A percentile compares a stretch with the other conserved stretches of the same genome.
phyloP scores from a whole-genome alignment of 2,797 vertebrate species.

The Pteropus rufus region DNA sequence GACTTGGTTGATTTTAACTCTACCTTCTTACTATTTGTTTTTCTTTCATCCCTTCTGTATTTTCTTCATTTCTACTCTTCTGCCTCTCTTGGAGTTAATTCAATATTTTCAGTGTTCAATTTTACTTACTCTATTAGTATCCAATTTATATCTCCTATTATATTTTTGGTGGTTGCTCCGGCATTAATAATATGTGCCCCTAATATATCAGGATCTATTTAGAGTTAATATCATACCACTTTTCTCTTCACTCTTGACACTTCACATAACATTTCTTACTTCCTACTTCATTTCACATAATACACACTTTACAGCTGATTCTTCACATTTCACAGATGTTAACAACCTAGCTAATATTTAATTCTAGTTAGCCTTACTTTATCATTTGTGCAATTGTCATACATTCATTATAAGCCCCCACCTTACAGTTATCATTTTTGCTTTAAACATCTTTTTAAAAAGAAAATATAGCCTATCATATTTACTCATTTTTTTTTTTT shows the following conservation, averaged over 20 bases:
- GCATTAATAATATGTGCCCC: neutral
- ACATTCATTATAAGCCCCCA: neutral
- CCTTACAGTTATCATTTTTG: neutral
- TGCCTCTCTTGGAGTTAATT: neutral
- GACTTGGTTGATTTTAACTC: neutral
- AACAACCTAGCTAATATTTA: neutral
- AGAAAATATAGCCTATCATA: neutral
- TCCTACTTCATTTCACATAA: neutral
- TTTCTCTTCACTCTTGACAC: neutral
- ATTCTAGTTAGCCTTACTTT: neutral
- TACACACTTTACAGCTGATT: neutral
- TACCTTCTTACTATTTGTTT: neutral
- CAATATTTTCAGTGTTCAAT: neutral
- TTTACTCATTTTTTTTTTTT: neutral
- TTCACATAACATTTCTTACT: neutral
- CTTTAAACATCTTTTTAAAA: neutral
- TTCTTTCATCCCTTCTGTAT: neutral
- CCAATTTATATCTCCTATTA: neutral
- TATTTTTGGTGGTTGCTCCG: neutral
- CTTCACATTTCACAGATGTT: neutral
- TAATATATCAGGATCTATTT: neutral
- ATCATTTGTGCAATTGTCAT: neutral
- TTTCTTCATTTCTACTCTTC: neutral
- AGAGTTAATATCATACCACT: neutral
- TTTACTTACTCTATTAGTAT: neutral